phyloP scores from a whole-genome alignment of 53 echinoderm and acorn worm species.

The Hippasteria phrygiana region DNA sequence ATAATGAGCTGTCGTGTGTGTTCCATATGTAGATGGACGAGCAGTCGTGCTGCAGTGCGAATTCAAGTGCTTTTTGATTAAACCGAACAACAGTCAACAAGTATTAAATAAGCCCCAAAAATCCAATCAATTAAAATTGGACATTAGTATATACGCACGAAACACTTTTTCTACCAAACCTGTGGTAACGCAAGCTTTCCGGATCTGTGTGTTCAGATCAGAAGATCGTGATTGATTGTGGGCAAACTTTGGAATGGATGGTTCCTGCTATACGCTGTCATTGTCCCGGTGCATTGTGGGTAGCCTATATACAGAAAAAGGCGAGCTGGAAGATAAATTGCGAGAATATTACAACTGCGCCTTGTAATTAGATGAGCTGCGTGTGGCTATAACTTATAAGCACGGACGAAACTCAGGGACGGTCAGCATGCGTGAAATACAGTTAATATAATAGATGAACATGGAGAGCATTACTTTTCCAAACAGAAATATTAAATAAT shows the following conservation, averaged over 20 bases:
- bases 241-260: background rate
- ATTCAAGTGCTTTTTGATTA: too few relatives aligned
- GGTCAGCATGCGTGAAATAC: too few relatives aligned
- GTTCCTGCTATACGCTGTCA: background rate
- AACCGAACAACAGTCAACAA: too few relatives aligned
- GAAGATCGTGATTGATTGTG: background rate
- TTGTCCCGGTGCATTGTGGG: background rate
- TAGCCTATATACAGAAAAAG: background rate
- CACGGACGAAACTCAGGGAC: too few relatives aligned
- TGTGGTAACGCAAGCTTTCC: too few relatives aligned
- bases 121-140: background rate
- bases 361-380: background rate
- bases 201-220: background rate
- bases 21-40: too few relatives aligned
- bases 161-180: background rate
- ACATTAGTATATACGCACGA: background rate
- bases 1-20: background rate
- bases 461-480: too few relatives aligned
- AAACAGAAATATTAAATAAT: too few relatives aligned
- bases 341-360: background rate
- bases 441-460: too few relatives aligned
- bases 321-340: background rate
- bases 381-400: background rate
- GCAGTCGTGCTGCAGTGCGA: too few relatives aligned
- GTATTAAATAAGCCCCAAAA: background rate